Evolutionary conservation across 2,113 vertebrate genomes (phyloP).

Genomic region (Garra rufa): DNA sequence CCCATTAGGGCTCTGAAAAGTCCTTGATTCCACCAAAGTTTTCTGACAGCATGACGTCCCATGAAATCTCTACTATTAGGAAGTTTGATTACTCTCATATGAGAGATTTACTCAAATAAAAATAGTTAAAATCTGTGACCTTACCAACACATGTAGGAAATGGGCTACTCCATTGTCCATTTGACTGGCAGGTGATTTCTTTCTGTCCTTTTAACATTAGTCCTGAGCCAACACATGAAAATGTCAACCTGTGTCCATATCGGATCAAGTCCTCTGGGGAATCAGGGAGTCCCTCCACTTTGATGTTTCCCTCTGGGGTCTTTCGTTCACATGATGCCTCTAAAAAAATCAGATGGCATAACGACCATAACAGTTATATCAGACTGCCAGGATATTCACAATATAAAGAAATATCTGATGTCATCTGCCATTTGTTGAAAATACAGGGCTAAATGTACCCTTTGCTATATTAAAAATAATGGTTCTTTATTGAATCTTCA

Average conservation of each 20-base stretch:
- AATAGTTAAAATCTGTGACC: neutral
- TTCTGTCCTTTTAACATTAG: slow-evolving; percentile 24
- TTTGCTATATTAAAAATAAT: neutral
- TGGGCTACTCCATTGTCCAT: slow-evolving; percentile 77
- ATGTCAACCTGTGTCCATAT: slow-evolving; percentile 33
- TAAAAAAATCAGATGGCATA: neutral
- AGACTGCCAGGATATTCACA: neutral
- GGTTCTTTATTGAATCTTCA: neutral
- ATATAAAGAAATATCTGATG: neutral
- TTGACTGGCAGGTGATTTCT: slow-evolving; percentile 35
- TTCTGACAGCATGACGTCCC: neutral
- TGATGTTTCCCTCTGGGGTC: neutral
- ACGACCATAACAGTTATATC: neutral
- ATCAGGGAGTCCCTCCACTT: slow-evolving; percentile 30
- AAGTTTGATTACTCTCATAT: neutral
- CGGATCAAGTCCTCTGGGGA: neutral
- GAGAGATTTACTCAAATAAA: neutral
- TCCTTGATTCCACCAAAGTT: too few species aligned
- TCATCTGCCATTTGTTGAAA: neutral
- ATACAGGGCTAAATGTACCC: neutral
- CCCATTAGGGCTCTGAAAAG: too few species aligned
- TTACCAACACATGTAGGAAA: slow-evolving; percentile 84
- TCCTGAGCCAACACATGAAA: slow-evolving; percentile 10
- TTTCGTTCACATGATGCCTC: slow-evolving; percentile 1
- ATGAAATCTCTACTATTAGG: neutral